Evolutionary conservation across 2,797 vertebrate species (phyloP), one percentile per base, ranked within the genome.

Genomic region (Epinephelus awoara): DNA sequence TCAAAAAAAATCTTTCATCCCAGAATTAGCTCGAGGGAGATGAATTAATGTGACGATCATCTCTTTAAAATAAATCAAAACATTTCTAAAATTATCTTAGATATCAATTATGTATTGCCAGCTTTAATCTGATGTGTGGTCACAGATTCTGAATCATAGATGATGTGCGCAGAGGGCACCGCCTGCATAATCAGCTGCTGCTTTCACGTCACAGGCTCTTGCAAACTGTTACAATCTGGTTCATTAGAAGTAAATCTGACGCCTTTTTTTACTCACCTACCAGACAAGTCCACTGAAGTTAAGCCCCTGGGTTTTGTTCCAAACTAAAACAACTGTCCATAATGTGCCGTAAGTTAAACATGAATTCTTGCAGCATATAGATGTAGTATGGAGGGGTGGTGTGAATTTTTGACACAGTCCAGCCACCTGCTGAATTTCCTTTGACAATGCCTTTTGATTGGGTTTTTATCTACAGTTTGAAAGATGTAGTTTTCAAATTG

Each of bases 21-120:
- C 65, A 18, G 67, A 84, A 79, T 72, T 65, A 83, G 77, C 66
- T 78, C 3, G 4, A 80, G 82, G 85, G 66, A 73, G 62, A 82
- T 67, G 70, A 83, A 83, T 79, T 86, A 72, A 84, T 84, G 66
- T 23, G 23, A 54, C n/a, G 19, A 86, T 82, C 75, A 69, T 80
- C 34, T 0, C 74, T 87, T 86, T 61, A 79, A 80, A 82, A 89
- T 85, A 59, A 85, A 83, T 86, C 83, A 88, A 82, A 88, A 89
- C 70, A 86, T 82, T 77, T 88, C 84, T 85, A 83, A 89, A 85
- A 87, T 82, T 67, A 85, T 83, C 80, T 72, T n/a, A 2, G 3
- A 63, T 75, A 87, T 89, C 15, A 87, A 88, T 89, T 78, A 88
- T 91, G 67, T 44, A 91, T 85, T 25, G 11, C 34, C 15, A 80